Percentiles rank a stretch among this genome's conserved stretches.
Evolutionary conservation across 2,888 invertebrate species (phyloP).

Genomic region (Pandemis heparana): DNA sequence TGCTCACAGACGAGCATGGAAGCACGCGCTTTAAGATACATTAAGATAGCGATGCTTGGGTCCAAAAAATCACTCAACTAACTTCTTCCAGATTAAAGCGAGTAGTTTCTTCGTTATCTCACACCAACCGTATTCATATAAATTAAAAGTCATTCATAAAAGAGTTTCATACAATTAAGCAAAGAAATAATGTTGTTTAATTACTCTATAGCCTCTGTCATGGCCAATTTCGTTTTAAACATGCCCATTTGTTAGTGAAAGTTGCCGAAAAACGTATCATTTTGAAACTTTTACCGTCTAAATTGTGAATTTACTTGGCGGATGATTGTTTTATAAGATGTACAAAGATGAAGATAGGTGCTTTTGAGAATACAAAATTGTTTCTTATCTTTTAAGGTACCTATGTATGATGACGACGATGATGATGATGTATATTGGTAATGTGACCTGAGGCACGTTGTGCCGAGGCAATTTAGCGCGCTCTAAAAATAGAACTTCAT

Average conservation of each 20-base stretch:
- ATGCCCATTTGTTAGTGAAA: conserved; percentile 33
- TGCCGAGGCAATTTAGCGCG: background rate
- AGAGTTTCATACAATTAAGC: conserved; percentile 16
- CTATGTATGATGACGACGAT: too few relatives aligned
- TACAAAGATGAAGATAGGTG: background rate
- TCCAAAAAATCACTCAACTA: background rate
- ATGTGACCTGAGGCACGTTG: too few relatives aligned
- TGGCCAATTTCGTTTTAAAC: conserved; percentile 20
- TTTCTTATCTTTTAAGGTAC: conserved; percentile 1
- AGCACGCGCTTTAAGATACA: too few relatives aligned
- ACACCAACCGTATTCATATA: background rate
- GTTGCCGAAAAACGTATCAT: conserved; percentile 26
- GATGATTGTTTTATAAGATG: conserved; percentile 12
- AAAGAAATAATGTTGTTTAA: conserved; percentile 21
- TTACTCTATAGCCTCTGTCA: conserved; percentile 12
- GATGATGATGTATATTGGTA: too few relatives aligned
- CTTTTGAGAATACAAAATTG: conserved; percentile 3
- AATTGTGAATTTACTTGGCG: conserved; percentile 29
- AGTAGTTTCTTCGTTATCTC: background rate
- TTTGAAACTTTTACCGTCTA: conserved; percentile 35
- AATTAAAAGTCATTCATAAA: conserved; percentile 12
- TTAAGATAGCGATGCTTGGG: too few relatives aligned
- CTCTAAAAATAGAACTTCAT: background rate
- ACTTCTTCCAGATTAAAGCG: background rate
- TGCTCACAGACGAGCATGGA: too few relatives aligned